These are phyloP conservation scores for Lutraria lutraria DNA, from an alignment of 2,888 invertebrate species.

Conservation along the genomic window DNA sequence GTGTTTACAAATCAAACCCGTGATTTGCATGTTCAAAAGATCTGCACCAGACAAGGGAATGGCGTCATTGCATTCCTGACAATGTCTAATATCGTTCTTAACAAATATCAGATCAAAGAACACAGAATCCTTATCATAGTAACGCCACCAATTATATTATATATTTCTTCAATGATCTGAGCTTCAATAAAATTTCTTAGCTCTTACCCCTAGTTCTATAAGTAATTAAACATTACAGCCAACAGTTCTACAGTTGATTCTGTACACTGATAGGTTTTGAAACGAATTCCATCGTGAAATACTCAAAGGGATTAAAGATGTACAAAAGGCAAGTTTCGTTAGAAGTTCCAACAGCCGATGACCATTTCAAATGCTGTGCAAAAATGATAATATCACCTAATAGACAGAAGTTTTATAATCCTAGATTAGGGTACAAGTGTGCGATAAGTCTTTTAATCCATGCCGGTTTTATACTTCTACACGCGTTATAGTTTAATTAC, in stretches of 20 bases:
- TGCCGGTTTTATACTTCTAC: neutral
- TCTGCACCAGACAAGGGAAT: neutral
- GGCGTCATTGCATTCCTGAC: constrained; percentile 37
- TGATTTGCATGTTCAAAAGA: constrained; percentile 20
- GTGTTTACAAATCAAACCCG: neutral
- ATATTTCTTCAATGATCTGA: neutral
- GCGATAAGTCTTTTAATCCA: constrained; percentile 9
- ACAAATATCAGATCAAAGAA: neutral
- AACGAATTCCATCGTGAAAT: constrained; percentile 16
- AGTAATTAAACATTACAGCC: constrained; percentile 21
- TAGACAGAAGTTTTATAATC: neutral
- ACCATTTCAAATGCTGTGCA: constrained; percentile 23
- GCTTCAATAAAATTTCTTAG: constrained; percentile 25
- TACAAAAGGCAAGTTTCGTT: neutral
- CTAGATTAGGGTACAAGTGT: neutral
- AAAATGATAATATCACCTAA: constrained; percentile 19
- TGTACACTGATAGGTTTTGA: constrained; percentile 10
- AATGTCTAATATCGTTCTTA: constrained; percentile 2
- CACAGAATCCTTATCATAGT: neutral
- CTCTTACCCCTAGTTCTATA: constrained; percentile 10
- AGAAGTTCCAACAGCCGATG: neutral
- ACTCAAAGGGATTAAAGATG: constrained; percentile 35
- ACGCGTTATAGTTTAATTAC: neutral
- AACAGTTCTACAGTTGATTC: neutral
- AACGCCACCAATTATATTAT: neutral